Conservation (phyloP, 2,797 vertebrate species). For the Rhincodon typus region DNA sequence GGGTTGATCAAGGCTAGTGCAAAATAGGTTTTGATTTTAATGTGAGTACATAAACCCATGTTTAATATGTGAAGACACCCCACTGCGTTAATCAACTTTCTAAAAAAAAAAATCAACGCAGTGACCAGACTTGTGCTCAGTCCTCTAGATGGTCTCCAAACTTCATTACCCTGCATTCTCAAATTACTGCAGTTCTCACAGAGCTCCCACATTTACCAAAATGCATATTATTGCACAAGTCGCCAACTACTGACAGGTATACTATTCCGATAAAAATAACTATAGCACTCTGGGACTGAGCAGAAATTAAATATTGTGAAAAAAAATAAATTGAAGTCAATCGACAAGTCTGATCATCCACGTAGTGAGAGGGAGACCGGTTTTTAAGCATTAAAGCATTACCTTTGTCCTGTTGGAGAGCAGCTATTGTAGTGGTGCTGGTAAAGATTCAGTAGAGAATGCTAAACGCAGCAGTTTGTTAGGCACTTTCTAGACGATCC, state of each 20-base stretch:
- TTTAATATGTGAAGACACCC: neutral
- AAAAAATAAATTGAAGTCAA: neutral
- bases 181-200: neutral
- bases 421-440: neutral
- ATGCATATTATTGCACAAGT: neutral
- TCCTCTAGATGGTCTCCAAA: too few relatives aligned
- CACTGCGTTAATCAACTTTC: neutral
- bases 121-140: too few relatives aligned
- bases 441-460: neutral
- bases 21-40: neutral
- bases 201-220: neutral
- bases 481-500: neutral
- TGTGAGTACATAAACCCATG: neutral
- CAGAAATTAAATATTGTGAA: neutral
- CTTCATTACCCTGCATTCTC: neutral
- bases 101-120: too few relatives aligned
- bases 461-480: neutral
- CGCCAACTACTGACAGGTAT: neutral
- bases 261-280: neutral
- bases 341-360: neutral
- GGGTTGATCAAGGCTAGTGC: neutral
- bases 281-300: neutral
- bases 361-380: neutral
- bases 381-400: neutral
- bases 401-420: neutral